Conservation (phyloP, 2,888 invertebrate species). For the Trachelus tabidus region DNA sequence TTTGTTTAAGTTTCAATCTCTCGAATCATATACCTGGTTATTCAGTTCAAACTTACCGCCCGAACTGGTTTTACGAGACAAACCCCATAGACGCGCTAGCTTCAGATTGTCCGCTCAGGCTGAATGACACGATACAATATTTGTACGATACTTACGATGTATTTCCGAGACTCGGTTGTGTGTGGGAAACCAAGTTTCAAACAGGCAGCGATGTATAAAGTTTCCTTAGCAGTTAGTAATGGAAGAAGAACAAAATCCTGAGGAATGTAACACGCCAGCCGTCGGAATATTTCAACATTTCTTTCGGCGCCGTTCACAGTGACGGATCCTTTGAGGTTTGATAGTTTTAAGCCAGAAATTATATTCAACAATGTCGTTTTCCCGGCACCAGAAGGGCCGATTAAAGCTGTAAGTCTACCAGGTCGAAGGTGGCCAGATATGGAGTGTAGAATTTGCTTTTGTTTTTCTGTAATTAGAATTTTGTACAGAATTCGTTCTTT, state of each 20-base stretch:
- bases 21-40: background rate
- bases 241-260: conserved; percentile 71
- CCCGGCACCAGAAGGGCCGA: conserved; percentile 81
- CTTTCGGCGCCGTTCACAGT: conserved; percentile 76
- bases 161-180: conserved; percentile 32
- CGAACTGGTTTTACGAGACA: background rate
- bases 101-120: background rate
- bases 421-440: conserved; percentile 73
- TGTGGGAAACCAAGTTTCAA: conserved; percentile 66
- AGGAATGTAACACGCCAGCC: conserved; percentile 79
- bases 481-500: background rate
- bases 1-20: background rate
- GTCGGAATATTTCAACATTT: conserved; percentile 75
- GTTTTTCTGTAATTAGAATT: background rate
- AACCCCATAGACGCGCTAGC: background rate
- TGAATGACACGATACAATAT: background rate
- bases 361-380: conserved; percentile 83
- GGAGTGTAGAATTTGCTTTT: conserved; percentile 68
- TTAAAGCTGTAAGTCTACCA: conserved; percentile 73
- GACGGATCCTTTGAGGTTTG: conserved; percentile 70
- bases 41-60: background rate
- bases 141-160: conserved; percentile 29
- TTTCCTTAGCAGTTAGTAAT: conserved; percentile 70
- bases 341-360: conserved; percentile 77
- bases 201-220: conserved; percentile 70